Base-by-base conservation (phyloP, 2,797 vertebrate species). In the Vespertilio murinus region DNA sequence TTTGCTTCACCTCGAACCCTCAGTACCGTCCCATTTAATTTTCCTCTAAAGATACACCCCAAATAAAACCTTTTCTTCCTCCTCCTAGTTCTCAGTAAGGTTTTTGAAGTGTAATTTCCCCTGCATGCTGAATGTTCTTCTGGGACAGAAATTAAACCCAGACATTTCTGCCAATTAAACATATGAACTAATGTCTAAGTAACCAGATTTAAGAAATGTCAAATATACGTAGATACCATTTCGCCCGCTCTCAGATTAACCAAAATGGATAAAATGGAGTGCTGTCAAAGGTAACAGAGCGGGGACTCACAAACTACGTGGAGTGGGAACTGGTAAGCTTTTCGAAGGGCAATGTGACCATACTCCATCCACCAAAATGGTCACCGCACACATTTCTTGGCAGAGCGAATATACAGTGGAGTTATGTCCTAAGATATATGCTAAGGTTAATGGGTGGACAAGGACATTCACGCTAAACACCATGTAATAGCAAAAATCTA, bases 1-100 rank as follows among this genome's bases (percentile, higher is more conserved):
- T 96, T 79, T 73, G 91, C 7, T 91, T 90, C 87, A 61, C 28
- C 89, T 83, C 47, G 67, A 88, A 86, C 11, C 13, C 92, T 17
- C 2, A 17, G 13, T 35, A 67, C 69, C 14, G 8, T 97, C 33
- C 17, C 25, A 59, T 20, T 77, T 88, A 84, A 82, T 82, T 42
- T 49, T 16, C 10, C 69, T 91, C 77, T 83, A 81, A 45, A 61
- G 3, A 75, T 3, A 47, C 18, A 54, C 22, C 23, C 8, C 20
- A 77, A 86, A 49, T 56, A 94, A 74, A 84, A 85, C 28, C 42
- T 73, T 84, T 67, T 64, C 18, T 73, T 49, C 56, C 17, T 88
- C 93, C 70, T 91, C 35, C 23, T 79, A 49, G n/a, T 45, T 94
- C 61, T 94, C 91, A 91, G 33, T 0, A n/a, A 7, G 49, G 13